These are phyloP conservation scores for Trissonchulus sp. DNA, from an alignment of 2,888 invertebrate species.

Conservation along the genomic window DNA sequence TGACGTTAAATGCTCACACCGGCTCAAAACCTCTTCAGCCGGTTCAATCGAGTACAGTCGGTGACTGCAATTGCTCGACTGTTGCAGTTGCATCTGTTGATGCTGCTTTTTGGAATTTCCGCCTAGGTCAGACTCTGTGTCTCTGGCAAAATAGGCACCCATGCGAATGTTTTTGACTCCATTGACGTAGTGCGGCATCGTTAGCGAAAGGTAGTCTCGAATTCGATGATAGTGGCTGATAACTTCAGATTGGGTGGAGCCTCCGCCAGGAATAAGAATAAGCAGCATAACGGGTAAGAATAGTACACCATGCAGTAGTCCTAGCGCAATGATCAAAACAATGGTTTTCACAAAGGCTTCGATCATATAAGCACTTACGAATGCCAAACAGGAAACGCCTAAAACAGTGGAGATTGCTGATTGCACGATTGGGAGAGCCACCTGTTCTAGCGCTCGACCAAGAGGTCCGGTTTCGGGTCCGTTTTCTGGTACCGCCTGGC, in stretches of 20 bases:
- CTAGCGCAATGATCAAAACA: constrained; percentile 82
- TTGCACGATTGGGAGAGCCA: constrained; percentile 80
- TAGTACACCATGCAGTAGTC: constrained; percentile 82
- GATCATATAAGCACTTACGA: constrained; percentile 65
- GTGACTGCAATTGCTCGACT: not conserved
- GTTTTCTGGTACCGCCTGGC: constrained; percentile 54
- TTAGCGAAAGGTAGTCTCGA: constrained; percentile 28
- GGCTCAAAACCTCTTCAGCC: not conserved
- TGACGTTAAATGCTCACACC: not conserved
- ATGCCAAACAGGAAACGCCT: constrained; percentile 71
- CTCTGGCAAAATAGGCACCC: constrained; percentile 13
- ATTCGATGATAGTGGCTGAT: constrained; percentile 17
- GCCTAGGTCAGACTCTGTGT: not conserved
- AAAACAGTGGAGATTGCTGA: constrained; percentile 80
- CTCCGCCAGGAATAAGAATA: constrained; percentile 28
- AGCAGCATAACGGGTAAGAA: constrained; percentile 63
- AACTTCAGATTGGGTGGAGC: constrained; percentile 8
- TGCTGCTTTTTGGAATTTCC: no score
- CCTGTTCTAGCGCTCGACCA: constrained; percentile 71
- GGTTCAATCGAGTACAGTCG: not conserved
- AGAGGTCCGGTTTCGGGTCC: constrained; percentile 63
- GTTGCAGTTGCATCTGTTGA: not conserved
- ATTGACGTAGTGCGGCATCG: constrained; percentile 19
- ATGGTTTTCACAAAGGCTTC: constrained; percentile 84
- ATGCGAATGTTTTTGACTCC: constrained; percentile 20